Conservation (phyloP, 2,797 vertebrate genomes). For the Phalanger gymnotis region DNA sequence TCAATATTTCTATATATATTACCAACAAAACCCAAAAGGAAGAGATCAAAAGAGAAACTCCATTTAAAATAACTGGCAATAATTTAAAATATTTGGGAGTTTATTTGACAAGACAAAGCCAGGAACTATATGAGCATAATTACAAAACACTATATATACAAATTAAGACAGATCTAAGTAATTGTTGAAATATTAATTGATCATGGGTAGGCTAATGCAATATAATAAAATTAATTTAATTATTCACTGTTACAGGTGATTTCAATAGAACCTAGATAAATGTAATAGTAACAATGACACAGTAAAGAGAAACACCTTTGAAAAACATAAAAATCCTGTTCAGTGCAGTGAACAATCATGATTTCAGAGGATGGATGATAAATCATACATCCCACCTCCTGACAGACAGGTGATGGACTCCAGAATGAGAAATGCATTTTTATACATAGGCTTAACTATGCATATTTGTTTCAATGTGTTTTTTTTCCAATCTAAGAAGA, state of each 20-base stretch:
- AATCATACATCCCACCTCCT: background rate
- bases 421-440: background rate
- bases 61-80: background rate
- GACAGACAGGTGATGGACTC: background rate
- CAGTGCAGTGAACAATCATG: background rate
- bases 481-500: background rate
- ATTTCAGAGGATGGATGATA: background rate
- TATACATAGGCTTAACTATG: background rate
- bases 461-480: background rate
- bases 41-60: background rate
- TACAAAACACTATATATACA: background rate
- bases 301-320: background rate
- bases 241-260: background rate
- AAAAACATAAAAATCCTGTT: background rate
- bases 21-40: background rate
- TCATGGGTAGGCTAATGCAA: background rate
- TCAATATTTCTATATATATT: background rate
- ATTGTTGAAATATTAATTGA: background rate
- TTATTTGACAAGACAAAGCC: background rate
- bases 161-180: background rate
- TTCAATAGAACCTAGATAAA: background rate
- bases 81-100: background rate
- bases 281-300: background rate
- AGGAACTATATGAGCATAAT: background rate
- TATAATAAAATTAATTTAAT: background rate